Percentiles rank a stretch among this genome's conserved stretches.
phyloP scores from a whole-genome alignment of 1,140 invertebrate species.

The Delia radicum region DNA sequence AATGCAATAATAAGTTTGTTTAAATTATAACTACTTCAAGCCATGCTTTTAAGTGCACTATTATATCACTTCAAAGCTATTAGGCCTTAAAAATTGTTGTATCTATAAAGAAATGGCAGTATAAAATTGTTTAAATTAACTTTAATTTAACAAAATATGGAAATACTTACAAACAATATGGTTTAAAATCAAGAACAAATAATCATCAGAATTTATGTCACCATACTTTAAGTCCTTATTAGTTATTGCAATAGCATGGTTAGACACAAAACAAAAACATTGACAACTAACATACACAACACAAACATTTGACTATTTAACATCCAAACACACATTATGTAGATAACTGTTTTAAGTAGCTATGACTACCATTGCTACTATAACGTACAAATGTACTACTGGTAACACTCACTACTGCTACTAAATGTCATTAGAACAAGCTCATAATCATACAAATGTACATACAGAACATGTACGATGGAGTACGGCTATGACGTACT shows the following conservation, averaged over 20 bases:
- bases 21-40: too few species aligned
- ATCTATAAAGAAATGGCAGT: too few species aligned
- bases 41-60: too few species aligned
- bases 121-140: too few species aligned
- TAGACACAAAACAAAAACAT: neutral
- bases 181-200: neutral
- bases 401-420: constrained; percentile 16
- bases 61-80: too few species aligned
- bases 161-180: neutral
- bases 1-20: too few species aligned
- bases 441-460: neutral
- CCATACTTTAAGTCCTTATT: constrained; percentile 1
- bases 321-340: neutral
- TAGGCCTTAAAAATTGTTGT: too few species aligned
- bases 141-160: too few species aligned
- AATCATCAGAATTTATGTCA: constrained; percentile 5
- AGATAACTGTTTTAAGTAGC: constrained; percentile 11
- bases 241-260: neutral
- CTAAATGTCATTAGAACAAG: constrained; percentile 19
- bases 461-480: too few species aligned
- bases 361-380: constrained; percentile 5
- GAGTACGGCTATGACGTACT: too few species aligned
- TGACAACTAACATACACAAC: neutral
- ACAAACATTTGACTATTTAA: neutral
- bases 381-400: neutral